Percentiles rank a stretch among this genome's conserved stretches.
These are phyloP conservation scores for Oeneis ivallda DNA, from an alignment of 2,888 invertebrate species.

Conservation along the genomic window DNA sequence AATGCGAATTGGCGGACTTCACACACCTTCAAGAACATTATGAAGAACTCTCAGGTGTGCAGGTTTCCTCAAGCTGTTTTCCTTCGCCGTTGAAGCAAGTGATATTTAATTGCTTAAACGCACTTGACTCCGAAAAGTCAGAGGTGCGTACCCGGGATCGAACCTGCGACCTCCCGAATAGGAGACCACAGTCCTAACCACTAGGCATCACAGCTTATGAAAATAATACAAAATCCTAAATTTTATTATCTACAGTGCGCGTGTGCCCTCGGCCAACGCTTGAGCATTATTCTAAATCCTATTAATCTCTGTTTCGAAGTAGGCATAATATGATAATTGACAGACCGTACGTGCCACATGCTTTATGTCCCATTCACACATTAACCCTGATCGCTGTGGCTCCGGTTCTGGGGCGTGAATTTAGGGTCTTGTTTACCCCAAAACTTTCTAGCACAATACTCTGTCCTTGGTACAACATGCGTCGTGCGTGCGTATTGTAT, in stretches of 20 bases:
- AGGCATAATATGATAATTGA: conserved; percentile 15
- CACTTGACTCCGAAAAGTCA: no score
- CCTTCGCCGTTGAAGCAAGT: no score
- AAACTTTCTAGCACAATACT: conserved; percentile 19
- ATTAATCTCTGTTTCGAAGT: conserved; percentile 10
- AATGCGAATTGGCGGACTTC: no score
- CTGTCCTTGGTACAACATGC: not conserved
- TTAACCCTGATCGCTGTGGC: conserved; percentile 15
- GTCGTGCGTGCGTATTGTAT: not conserved
- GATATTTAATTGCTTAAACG: no score
- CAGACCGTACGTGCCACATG: conserved; percentile 11
- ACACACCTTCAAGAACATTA: no score
- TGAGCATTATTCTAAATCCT: conserved; percentile 10
- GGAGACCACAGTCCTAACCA: no score
- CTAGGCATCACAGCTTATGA: no score
- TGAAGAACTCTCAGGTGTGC: no score
- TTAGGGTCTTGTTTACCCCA: conserved; percentile 22
- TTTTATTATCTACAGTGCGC: conserved; percentile 5
- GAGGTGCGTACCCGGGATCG: no score
- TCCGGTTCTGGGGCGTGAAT: conserved; percentile 22
- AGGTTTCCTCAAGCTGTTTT: no score
- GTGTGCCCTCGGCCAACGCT: not conserved
- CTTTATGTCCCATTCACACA: conserved; percentile 8
- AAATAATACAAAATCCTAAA: no score
- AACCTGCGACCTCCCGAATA: no score